Evolutionary conservation across 2,113 vertebrate species (phyloP).

Genomic region (Eulacestoma nigropectus): DNA sequence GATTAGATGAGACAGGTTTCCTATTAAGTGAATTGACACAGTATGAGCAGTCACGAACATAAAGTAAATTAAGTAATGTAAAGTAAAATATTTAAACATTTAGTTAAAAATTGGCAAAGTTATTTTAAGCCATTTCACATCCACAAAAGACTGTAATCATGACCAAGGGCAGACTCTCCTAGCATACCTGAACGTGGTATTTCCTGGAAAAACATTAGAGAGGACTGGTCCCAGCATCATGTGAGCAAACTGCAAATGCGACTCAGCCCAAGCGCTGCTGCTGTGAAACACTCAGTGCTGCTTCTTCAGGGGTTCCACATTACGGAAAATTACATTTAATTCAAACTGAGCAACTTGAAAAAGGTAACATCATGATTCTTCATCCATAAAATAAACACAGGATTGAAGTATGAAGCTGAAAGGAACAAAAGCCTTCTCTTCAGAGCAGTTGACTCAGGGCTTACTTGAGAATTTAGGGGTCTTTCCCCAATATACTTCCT

Average conservation of each 20-base stretch:
- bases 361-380: not conserved
- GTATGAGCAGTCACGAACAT: not conserved
- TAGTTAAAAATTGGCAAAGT: not conserved
- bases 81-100: not conserved
- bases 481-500: not conserved
- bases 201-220: not conserved
- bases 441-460: not conserved
- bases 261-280: not conserved
- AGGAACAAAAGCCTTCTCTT: not conserved
- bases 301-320: not conserved
- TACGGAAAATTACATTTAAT: not conserved
- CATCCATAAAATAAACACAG: fast-evolving
- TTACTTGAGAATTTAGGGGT: not conserved
- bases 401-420: not conserved
- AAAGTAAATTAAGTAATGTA: fast-evolving
- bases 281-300: not conserved
- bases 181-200: not conserved
- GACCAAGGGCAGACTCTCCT: not conserved
- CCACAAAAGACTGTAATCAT: not conserved
- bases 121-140: not conserved
- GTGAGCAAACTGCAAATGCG: fast-evolving
- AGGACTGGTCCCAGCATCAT: not conserved
- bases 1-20: not conserved
- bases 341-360: not conserved
- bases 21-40: not conserved